Percentiles rank a stretch among this genome's conserved stretches.
Conservation (phyloP, 2,113 vertebrate species). For the Psittacula cyanocephala region DNA sequence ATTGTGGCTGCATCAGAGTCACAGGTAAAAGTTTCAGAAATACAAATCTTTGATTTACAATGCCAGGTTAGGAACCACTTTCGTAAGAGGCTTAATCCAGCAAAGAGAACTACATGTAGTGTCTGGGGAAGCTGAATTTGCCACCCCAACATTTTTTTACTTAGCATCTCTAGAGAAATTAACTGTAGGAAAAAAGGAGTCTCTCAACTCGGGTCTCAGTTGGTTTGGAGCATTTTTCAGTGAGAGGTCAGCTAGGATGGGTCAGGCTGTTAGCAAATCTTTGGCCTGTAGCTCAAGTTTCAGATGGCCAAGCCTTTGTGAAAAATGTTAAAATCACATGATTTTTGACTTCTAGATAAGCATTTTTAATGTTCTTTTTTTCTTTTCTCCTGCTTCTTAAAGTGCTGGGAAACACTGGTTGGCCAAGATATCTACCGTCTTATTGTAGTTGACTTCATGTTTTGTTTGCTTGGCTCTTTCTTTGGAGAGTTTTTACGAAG, state of each 20-base stretch:
- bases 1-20: slow-evolving; percentile 63
- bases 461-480: slow-evolving; percentile 87
- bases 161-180: not conserved
- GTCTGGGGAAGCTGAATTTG: not conserved
- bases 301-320: not conserved
- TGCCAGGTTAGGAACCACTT: not conserved
- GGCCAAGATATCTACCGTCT: slow-evolving; percentile 93
- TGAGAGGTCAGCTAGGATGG: not conserved
- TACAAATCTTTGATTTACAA: not conserved
- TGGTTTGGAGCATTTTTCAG: not conserved
- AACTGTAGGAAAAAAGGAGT: not conserved
- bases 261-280: not conserved
- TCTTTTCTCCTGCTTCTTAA: not conserved
- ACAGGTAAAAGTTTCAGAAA: slow-evolving; percentile 56
- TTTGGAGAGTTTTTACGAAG: slow-evolving; percentile 92
- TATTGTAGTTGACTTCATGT: slow-evolving; percentile 90
- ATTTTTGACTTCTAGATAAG: not conserved
- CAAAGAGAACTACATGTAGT: not conserved
- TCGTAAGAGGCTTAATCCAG: not conserved
- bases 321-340: not conserved
- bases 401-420: slow-evolving; percentile 94
- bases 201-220: not conserved
- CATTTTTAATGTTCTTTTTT: not conserved
- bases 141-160: not conserved
- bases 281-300: not conserved